Evolutionary conservation across 2,797 vertebrate genomes (phyloP), one percentile per base, ranked within the genome.

Genomic region (Danio tinwini): DNA sequence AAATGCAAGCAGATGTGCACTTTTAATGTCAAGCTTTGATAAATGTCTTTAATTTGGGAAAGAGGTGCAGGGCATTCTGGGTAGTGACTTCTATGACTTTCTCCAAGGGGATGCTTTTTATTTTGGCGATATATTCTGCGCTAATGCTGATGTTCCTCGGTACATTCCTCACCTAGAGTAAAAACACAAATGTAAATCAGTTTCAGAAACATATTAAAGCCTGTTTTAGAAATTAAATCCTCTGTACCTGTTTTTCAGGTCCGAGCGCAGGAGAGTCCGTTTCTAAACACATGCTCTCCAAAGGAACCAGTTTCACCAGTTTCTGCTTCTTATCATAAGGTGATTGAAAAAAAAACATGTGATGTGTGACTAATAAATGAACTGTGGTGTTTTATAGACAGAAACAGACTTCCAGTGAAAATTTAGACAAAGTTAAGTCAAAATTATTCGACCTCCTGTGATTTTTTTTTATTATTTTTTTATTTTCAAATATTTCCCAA

Each of bases 241-340:
- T 9, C 44, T 8, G 71, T 86, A 99, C 98, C 96, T 96, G 96
- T 80, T 97, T 99, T 87, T 96, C 95, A 85, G 96, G 97, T 14
- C 98, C 97, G 5, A 99, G 91, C 3, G 95, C 96, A 80, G 98
- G 98, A 7, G 97, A 96, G 81, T 99, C 98, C 0, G 97, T 99
- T 92, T 99, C 97, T 70, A 99, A 92, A 83, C 97, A 99, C 81
- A 99, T 93, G 86, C 89, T 95, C 87, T 97, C 97, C 74, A 99
- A 88, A 2, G 97, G 98, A 79, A 99, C 84, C 90, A 96, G 94
- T 82, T 97, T 97, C 88, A 99, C 96, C 52, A 99, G 95, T 86
- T 97, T 98, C 92, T 98, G 96, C 95, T 98, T 98, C 97, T 98
- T 96, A 88, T 87, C 90, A 80, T 29, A 70, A 93, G 93, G 88